These are phyloP conservation scores for Whitmania pigra DNA, from an alignment of 1,140 invertebrate species.

Conservation along the genomic window DNA sequence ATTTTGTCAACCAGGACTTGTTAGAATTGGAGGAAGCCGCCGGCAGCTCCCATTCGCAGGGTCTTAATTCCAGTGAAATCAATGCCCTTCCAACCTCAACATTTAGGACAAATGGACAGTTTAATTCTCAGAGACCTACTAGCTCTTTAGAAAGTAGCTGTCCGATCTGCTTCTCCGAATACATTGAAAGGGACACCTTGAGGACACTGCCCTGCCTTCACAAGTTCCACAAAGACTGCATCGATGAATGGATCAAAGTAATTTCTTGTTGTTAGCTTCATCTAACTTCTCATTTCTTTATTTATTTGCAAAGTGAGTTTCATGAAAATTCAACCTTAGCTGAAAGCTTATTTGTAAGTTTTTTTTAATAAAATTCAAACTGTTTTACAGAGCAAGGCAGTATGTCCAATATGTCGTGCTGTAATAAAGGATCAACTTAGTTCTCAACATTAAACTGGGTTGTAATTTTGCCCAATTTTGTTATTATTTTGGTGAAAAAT, in stretches of 20 bases:
- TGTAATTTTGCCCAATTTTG: not conserved
- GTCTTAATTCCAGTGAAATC: conserved; percentile 16
- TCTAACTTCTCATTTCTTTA: not conserved
- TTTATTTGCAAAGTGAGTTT: not conserved
- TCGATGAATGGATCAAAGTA: conserved; percentile 23
- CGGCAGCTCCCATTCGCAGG: not conserved
- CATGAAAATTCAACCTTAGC: too few relatives aligned
- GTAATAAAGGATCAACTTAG: conserved; percentile 1
- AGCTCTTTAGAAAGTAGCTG: not conserved
- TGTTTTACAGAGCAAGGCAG: conserved; percentile 4
- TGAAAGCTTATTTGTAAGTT: too few relatives aligned
- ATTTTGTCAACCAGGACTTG: not conserved
- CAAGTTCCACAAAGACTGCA: conserved; percentile 19
- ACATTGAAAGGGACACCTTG: conserved; percentile 6
- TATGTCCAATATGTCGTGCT: conserved; percentile 14
- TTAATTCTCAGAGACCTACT: not conserved
- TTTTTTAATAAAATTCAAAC: not conserved
- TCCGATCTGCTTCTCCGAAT: conserved; percentile 18
- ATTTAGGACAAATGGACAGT: not conserved
- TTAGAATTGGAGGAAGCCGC: not conserved
- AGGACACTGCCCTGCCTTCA: conserved; percentile 22
- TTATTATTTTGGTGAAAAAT: not conserved
- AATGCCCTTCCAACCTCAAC: conserved; percentile 15
- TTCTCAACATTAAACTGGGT: not conserved
- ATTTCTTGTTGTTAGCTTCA: not conserved